Base-by-base conservation (phyloP, 1,140 invertebrate genomes). In the Rhagoletis pomonella region DNA sequence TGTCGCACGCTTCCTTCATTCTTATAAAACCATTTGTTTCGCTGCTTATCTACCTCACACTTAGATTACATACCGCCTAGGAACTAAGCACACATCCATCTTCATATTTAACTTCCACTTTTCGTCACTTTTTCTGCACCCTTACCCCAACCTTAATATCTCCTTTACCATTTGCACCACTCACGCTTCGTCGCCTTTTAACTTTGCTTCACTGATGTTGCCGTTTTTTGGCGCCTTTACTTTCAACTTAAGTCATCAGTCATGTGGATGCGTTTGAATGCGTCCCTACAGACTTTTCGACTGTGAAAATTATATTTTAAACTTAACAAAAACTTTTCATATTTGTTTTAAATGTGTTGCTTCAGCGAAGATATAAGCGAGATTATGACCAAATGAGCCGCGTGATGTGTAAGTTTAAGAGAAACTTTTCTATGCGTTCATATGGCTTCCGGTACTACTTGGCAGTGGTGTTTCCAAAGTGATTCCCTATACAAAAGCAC, bases 301-400 rank as follows among this genome's bases (percentile, higher is more conserved):
- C 73, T 81, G 47, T 81, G 50, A 50, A 81, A 81, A 81, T 58
- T 81, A 81, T 81, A 81, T 81, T 81, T 81, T 81, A 58, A 81
- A 58, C 73, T 81, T 81, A 55, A 81, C 47, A 19, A 9, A 81
- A 81, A 81, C 73, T 81, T 81, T 81, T 81, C 73, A 58, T 81
- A 81, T 81, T 81, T 81, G 73, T 81, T 81, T 81, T 58, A 55
- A 81, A 58, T 81, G 50, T 58, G 47, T 55, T 81, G 44, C 73
- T 55, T 81, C 73, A 55, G 14, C 5, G 4, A 29, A n/a, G 47
- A 47, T 55, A 47, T 81, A 55, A 55, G 47, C 7, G 10, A 81
- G 73, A 81, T 81, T 81, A 81, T 55, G 73, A 19, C 47, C 73
- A 81, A 81, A 58, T 81, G 73, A 81, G n/a, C 47, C 47, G n/a